Evolutionary conservation across 1,140 invertebrate species (phyloP).

Genomic region (Penaeus chinensis): DNA sequence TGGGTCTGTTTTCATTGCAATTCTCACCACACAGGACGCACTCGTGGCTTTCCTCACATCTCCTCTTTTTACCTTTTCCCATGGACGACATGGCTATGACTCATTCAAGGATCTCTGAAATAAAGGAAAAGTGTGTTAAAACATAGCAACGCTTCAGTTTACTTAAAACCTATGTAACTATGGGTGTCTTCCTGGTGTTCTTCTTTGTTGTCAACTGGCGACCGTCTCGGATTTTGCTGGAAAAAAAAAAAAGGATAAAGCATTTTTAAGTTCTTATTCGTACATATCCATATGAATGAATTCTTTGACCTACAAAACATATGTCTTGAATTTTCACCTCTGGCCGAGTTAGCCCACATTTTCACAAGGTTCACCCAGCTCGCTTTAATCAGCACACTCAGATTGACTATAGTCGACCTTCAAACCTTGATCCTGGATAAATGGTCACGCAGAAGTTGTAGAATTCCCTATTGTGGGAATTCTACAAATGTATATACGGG

Average conservation of each 20-base stretch:
- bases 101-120: neutral
- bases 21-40: neutral
- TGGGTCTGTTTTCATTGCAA: neutral
- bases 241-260: slow-evolving; percentile 2
- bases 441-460: neutral
- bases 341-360: slow-evolving; percentile 35
- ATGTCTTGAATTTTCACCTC: slow-evolving; percentile 21
- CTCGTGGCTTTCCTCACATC: neutral
- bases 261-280: neutral
- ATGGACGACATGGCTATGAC: neutral
- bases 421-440: slow-evolving; percentile 4
- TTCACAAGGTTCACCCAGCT: slow-evolving; percentile 28
- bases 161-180: neutral
- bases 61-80: neutral
- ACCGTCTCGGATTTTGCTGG: neutral
- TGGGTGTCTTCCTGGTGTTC: neutral
- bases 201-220: too few relatives aligned
- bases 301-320: neutral
- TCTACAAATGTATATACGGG: neutral
- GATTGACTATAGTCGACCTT: neutral
- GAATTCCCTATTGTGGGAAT: neutral
- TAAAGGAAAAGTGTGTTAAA: slow-evolving; percentile 9
- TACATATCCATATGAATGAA: too few relatives aligned
- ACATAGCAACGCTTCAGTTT: neutral
- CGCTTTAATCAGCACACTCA: neutral